phyloP scores from a whole-genome alignment of 1,140 invertebrate genomes.

The Nasonia longicornis region DNA sequence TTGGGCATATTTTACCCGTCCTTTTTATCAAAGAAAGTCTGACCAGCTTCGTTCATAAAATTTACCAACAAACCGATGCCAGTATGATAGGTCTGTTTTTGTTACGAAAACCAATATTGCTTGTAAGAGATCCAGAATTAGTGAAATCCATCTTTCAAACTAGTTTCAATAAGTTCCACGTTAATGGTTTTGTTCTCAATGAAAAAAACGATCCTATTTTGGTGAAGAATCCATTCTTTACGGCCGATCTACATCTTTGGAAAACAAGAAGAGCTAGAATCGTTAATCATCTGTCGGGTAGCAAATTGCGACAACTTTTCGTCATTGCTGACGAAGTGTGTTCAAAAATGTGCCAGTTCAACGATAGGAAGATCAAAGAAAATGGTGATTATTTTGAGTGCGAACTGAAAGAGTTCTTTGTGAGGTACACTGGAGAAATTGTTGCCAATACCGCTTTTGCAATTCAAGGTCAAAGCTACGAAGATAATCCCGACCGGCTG shows the following conservation, averaged over 20 bases:
- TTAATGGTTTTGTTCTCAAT: slow-evolving; percentile 45
- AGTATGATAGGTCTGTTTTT: slow-evolving; percentile 58
- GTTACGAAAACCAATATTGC: slow-evolving; percentile 47
- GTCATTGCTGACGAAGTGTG: slow-evolving; percentile 28
- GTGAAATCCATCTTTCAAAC: slow-evolving; percentile 57
- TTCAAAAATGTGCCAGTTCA: slow-evolving; percentile 44
- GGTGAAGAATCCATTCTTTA: slow-evolving; percentile 59
- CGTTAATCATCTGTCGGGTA: slow-evolving; percentile 46
- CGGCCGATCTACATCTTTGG: slow-evolving; percentile 49
- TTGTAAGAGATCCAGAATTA: slow-evolving; percentile 58
- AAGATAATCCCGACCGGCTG: background rate
- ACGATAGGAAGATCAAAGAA: slow-evolving; percentile 37
- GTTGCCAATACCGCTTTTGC: slow-evolving; percentile 68
- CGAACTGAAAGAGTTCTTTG: slow-evolving; percentile 59
- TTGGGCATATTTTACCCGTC: slow-evolving; percentile 54
- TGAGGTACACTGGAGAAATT: slow-evolving; percentile 68
- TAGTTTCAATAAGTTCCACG: slow-evolving; percentile 55
- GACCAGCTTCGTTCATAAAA: background rate
- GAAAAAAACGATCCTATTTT: slow-evolving; percentile 47
- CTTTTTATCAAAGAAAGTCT: slow-evolving; percentile 41
- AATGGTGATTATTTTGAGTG: slow-evolving; percentile 36
- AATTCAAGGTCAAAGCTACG: slow-evolving; percentile 55
- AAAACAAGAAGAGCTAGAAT: slow-evolving; percentile 39
- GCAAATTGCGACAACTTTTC: slow-evolving; percentile 48
- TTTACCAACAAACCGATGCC: slow-evolving; percentile 45